Evolutionary conservation across 2,888 invertebrate genomes (phyloP).

Genomic region (Nephrotoma appendiculata): DNA sequence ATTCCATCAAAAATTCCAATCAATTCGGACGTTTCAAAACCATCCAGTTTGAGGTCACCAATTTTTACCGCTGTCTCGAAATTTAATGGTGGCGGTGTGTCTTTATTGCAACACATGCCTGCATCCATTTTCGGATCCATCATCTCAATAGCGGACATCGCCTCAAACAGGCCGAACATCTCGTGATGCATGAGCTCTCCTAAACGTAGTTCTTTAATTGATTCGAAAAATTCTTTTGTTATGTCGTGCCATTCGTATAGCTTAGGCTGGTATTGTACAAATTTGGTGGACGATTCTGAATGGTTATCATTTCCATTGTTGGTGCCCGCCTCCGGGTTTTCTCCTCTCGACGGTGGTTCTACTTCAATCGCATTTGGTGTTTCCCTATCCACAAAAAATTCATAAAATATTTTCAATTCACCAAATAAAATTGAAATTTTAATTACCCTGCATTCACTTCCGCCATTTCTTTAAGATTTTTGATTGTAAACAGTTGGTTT

Average conservation of each 20-base stretch:
- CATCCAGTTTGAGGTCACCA: slow-evolving; percentile 60
- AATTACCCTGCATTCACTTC: neutral
- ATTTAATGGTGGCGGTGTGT: slow-evolving; percentile 67
- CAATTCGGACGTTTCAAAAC: slow-evolving; percentile 61
- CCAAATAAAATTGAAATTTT: neutral
- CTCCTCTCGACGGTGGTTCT: neutral
- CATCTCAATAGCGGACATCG: slow-evolving; percentile 99
- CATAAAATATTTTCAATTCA: neutral
- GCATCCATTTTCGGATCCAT: slow-evolving; percentile 99
- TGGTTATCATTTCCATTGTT: neutral
- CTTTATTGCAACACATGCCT: slow-evolving; percentile 89
- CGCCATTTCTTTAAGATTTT: neutral
- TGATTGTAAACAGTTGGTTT: neutral
- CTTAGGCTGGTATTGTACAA: neutral
- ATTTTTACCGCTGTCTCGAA: slow-evolving; percentile 78
- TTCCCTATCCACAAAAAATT: neutral
- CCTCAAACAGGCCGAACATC: slow-evolving; percentile 85
- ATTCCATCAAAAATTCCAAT: slow-evolving; percentile 92
- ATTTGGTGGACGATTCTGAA: neutral
- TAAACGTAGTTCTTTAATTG: slow-evolving; percentile 59
- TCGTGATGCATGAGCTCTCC: slow-evolving; percentile 90
- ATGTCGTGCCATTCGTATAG: slow-evolving; percentile 30
- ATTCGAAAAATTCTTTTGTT: slow-evolving; percentile 42
- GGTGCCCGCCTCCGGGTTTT: neutral
- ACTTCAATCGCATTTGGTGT: neutral